Percentiles rank a stretch among this genome's conserved stretches.
Conservation (phyloP, 2,888 invertebrate species). For the Emmelina monodactyla region DNA sequence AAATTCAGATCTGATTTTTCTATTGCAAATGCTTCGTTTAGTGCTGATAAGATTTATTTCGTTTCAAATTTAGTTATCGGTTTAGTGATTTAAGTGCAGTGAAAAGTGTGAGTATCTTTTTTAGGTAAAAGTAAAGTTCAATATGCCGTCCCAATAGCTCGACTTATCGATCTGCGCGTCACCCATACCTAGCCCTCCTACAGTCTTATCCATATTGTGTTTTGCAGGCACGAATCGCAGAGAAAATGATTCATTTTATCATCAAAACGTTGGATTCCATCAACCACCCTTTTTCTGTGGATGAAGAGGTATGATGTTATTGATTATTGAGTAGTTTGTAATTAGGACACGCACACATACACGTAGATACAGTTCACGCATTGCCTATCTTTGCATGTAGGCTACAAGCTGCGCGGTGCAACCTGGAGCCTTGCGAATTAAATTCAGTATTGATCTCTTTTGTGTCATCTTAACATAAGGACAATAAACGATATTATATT, state of each 20-base stretch:
- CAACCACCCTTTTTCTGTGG: constrained; percentile 82
- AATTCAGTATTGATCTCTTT: background rate
- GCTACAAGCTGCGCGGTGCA: background rate
- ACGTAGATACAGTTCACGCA: background rate
- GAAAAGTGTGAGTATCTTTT: background rate
- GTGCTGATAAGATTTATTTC: background rate
- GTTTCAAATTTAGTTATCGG: background rate
- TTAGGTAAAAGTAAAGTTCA: background rate
- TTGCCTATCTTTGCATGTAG: background rate
- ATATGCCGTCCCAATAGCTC: background rate
- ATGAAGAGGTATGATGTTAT: constrained; percentile 79
- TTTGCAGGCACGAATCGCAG: background rate
- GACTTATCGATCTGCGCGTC: background rate
- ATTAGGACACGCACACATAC: background rate
- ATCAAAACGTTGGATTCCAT: constrained; percentile 90
- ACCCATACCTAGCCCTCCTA: constrained; percentile 1
- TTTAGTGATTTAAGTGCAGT: background rate
- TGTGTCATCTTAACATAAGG: background rate
- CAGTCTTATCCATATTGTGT: no score
- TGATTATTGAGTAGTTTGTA: background rate
- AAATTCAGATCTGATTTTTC: background rate
- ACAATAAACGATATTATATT: background rate
- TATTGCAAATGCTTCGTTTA: background rate
- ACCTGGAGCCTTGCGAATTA: background rate
- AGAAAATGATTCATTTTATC: constrained; percentile 80